These are phyloP conservation scores for Maniola hyperantus DNA, from an alignment of 2,888 invertebrate genomes.

Conservation along the genomic window DNA sequence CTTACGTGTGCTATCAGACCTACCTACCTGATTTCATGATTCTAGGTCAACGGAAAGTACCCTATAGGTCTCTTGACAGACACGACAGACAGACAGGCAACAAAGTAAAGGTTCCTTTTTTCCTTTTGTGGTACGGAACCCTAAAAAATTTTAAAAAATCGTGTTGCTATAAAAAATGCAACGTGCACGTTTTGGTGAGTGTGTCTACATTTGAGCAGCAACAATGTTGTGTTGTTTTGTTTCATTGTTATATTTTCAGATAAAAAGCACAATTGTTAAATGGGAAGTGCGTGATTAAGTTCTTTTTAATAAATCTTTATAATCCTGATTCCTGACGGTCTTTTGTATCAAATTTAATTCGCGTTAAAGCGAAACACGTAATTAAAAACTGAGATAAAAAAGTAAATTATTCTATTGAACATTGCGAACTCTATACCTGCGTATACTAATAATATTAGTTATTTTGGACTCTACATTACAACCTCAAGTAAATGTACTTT, in stretches of 20 bases:
- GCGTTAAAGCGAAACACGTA: slow-evolving; percentile 1
- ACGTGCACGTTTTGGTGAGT: slow-evolving; percentile 23
- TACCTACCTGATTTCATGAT: no score
- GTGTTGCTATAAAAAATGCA: slow-evolving; percentile 22
- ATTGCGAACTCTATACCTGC: no score
- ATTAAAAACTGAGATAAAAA: not conserved
- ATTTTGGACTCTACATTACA: no score
- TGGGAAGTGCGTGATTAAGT: slow-evolving; percentile 30
- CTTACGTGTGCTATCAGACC: no score
- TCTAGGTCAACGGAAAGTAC: no score
- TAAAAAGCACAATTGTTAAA: slow-evolving; percentile 29
- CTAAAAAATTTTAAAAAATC: not conserved
- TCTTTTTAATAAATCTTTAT: slow-evolving; percentile 25
- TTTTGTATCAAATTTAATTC: slow-evolving; percentile 16
- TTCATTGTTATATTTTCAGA: slow-evolving; percentile 35
- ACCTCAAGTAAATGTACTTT: no score
- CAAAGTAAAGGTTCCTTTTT: no score
- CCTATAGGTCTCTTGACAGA: no score
- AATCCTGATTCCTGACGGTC: not conserved
- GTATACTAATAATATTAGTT: no score
- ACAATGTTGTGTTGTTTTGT: slow-evolving; percentile 25
- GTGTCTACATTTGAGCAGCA: slow-evolving; percentile 34
- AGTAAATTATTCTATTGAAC: not conserved
- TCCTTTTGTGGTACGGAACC: no score
- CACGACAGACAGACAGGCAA: no score